Evolutionary conservation across 2,888 invertebrate genomes (phyloP).

Genomic region (Periphyllus acericola): DNA sequence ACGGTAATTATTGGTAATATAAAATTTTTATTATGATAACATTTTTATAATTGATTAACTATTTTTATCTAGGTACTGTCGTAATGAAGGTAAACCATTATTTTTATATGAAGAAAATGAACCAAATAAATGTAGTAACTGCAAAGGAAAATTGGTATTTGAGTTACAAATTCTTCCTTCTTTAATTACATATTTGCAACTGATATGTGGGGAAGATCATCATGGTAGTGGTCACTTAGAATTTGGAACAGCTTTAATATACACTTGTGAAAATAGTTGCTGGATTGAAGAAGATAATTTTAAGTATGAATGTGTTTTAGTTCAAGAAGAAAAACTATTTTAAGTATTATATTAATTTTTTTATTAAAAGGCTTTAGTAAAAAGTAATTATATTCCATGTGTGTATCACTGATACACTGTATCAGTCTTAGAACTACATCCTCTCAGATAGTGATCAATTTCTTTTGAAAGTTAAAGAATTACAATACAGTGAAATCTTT

Average conservation of each 20-base stretch:
- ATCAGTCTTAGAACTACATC: background rate
- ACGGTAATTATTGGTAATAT: constrained; percentile 71
- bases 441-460: background rate
- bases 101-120: constrained; percentile 74
- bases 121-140: constrained; percentile 73
- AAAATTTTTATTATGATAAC: background rate
- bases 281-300: constrained; percentile 79
- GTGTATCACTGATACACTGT: too few relatives aligned
- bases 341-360: constrained; percentile 17
- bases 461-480: background rate
- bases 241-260: constrained; percentile 87
- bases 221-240: constrained; percentile 72
- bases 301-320: constrained; percentile 77
- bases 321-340: constrained; percentile 75
- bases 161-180: constrained; percentile 88
- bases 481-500: background rate
- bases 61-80: constrained; percentile 75
- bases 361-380: background rate
- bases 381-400: background rate
- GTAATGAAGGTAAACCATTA: constrained; percentile 75
- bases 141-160: constrained; percentile 78
- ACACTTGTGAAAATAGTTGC: constrained; percentile 85
- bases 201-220: constrained; percentile 66
- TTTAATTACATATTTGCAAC: constrained; percentile 76
- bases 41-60: background rate